A percentile compares a stretch with the other conserved stretches of the same genome.
Evolutionary conservation across 1,140 invertebrate species (phyloP).

Genomic region (Choristoneura fumiferana): DNA sequence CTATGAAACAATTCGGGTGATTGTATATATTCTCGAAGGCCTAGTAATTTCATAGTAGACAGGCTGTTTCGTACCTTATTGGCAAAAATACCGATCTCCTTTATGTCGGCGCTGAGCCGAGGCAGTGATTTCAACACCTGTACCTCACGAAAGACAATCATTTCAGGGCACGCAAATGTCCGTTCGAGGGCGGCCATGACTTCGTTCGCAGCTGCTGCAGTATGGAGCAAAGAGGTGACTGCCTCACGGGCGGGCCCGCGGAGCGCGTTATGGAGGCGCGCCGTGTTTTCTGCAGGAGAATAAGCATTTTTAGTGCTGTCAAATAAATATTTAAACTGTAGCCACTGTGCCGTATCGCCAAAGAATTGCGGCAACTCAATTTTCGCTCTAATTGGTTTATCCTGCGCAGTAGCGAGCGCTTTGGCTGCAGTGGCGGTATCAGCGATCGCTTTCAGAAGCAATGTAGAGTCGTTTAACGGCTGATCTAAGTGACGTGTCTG

Average conservation of each 20-base stretch:
- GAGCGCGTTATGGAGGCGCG: constrained; percentile 19
- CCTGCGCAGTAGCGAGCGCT: neutral
- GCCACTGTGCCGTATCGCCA: neutral
- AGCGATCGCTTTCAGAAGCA: neutral
- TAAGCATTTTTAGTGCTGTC: neutral
- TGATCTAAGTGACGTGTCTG: too few relatives aligned
- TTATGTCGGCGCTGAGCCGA: neutral
- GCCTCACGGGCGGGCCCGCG: constrained; percentile 23
- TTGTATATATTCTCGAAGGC: constrained; percentile 11
- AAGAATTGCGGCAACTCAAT: neutral
- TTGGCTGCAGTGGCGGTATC: neutral
- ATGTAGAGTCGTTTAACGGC: too few relatives aligned
- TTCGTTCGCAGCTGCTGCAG: constrained; percentile 8
- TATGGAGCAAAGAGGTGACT: neutral
- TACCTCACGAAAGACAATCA: constrained; percentile 18
- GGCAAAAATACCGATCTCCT: constrained; percentile 6
- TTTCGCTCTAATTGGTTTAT: too few relatives aligned
- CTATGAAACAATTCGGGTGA: constrained; percentile 20
- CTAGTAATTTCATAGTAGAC: neutral
- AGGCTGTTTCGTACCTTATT: constrained; percentile 18
- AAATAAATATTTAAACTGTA: constrained; percentile 1
- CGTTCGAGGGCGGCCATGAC: constrained; percentile 15
- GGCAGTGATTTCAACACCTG: constrained; percentile 1
- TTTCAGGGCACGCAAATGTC: constrained; percentile 22
- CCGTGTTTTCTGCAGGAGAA: constrained; percentile 2